Percentiles rank a stretch among this genome's conserved stretches.
Conservation (phyloP, 1,140 invertebrate genomes). For the Temnothorax longispinosus region DNA sequence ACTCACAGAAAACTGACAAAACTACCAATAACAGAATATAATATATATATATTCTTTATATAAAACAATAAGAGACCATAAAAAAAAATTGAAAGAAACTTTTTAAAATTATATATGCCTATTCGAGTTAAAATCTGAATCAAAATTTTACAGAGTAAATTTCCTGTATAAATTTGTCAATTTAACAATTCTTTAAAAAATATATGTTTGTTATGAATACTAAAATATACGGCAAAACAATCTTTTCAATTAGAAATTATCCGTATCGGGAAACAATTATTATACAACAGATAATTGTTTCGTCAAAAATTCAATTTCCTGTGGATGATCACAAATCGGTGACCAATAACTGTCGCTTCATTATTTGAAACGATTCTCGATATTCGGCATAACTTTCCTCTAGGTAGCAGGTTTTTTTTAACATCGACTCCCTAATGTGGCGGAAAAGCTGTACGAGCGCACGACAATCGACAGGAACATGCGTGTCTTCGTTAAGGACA, state of each 20-base stretch:
- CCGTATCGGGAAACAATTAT: background rate
- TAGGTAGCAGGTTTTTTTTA: conserved; percentile 43
- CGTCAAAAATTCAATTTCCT: background rate
- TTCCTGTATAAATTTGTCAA: background rate
- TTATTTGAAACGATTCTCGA: background rate
- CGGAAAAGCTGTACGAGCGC: conserved; percentile 51
- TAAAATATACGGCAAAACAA: background rate
- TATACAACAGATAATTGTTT: background rate
- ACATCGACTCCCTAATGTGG: conserved; percentile 48
- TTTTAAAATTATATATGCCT: background rate
- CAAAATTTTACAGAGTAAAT: background rate
- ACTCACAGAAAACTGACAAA: background rate
- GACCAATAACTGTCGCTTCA: background rate
- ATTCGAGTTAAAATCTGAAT: background rate
- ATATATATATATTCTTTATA: background rate
- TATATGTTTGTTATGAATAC: background rate
- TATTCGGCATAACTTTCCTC: conserved; percentile 17
- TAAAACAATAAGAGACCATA: background rate
- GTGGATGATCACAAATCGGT: background rate
- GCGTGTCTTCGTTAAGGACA: conserved; percentile 20
- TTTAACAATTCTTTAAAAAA: background rate
- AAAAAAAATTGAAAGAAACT: background rate
- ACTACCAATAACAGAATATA: background rate
- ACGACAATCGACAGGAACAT: conserved; percentile 41
- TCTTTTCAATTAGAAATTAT: background rate